Conservation (phyloP, 2,888 invertebrate species). For the Nycteola revayana region DNA sequence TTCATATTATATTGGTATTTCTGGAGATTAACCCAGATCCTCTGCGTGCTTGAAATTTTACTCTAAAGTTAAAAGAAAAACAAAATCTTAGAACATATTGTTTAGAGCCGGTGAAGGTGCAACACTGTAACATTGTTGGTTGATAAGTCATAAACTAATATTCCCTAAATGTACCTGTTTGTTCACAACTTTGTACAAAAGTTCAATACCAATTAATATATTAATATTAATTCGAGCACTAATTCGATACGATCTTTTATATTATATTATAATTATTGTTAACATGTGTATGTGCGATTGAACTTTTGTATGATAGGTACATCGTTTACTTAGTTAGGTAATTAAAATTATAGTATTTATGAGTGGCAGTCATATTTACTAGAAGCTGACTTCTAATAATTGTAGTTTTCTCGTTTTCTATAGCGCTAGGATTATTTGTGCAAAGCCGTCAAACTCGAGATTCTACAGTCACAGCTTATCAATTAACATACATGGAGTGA, state of each 20-base stretch:
- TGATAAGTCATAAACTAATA: too few relatives aligned
- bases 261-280: too few relatives aligned
- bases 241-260: too few relatives aligned
- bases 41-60: constrained; percentile 54
- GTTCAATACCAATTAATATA: constrained; percentile 61
- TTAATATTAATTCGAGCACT: too few relatives aligned
- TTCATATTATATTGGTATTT: constrained; percentile 55
- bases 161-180: too few relatives aligned
- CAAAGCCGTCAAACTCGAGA: constrained; percentile 72
- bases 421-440: constrained; percentile 63
- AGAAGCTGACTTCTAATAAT: constrained; percentile 52
- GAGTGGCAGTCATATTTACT: constrained; percentile 53
- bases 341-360: constrained; percentile 3
- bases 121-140: too few relatives aligned
- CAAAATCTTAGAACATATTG: constrained; percentile 33
- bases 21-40: constrained; percentile 46
- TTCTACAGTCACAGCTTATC: too few relatives aligned
- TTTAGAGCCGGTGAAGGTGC: constrained; percentile 30
- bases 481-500: too few relatives aligned
- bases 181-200: constrained; percentile 73
- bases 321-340: too few relatives aligned
- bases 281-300: constrained; percentile 47
- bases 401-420: constrained; percentile 25
- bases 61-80: constrained; percentile 63
- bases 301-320: constrained; percentile 54